A percentile compares a stretch with the other conserved stretches of the same genome.
Conservation (phyloP, 2,113 vertebrate species). For the Phyllostomus hastatus region DNA sequence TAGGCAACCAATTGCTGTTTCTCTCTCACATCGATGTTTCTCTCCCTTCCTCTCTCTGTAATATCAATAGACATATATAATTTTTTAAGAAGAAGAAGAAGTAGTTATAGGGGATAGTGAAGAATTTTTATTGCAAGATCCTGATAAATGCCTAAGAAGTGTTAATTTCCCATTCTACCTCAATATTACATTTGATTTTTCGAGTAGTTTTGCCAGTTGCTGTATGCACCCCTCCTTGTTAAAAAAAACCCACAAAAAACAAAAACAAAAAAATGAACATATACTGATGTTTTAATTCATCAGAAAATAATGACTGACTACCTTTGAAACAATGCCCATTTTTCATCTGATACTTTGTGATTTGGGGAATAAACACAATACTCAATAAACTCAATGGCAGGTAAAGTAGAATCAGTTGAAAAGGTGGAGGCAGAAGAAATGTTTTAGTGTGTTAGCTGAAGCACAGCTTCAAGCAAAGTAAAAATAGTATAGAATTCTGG, state of each 20-base stretch:
- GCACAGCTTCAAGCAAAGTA: neutral
- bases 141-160: neutral
- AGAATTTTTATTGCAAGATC: neutral
- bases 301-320: conserved; percentile 9
- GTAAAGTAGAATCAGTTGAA: neutral
- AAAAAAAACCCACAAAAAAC: neutral
- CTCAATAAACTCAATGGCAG: neutral
- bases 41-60: no score
- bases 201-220: neutral
- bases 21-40: no score
- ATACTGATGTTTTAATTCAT: neutral
- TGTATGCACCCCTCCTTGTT: neutral
- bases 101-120: neutral
- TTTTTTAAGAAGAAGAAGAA: neutral
- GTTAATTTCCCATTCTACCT: neutral
- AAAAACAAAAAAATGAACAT: neutral
- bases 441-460: neutral
- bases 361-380: neutral
- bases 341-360: neutral
- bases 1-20: no score
- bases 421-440: neutral
- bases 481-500: neutral
- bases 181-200: neutral
- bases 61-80: no score
- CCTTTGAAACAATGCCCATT: neutral